Percentiles rank a stretch among this genome's conserved stretches.
These are phyloP conservation scores for Anomalospiza imberbis DNA, from an alignment of 2,797 vertebrate genomes.

Conservation along the genomic window DNA sequence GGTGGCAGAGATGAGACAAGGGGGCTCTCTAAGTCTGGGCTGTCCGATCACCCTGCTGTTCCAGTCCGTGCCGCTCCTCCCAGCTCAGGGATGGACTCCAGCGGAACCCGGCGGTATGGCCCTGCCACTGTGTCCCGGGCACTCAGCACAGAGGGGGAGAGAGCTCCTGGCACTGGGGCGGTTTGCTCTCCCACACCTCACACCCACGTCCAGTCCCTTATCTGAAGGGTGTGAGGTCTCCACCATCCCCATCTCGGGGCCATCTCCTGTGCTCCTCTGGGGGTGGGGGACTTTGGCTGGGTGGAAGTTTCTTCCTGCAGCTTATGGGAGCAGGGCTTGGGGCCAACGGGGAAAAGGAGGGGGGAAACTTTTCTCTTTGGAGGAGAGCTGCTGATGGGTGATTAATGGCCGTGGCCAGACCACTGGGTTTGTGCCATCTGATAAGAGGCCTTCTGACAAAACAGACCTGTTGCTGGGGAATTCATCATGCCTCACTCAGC, in stretches of 20 bases:
- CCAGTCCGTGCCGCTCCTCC: fast-evolving
- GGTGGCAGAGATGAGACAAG: background rate
- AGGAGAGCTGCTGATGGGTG: background rate
- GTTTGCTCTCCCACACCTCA: background rate
- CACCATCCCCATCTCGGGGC: background rate
- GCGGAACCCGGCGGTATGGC: background rate
- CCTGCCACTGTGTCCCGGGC: background rate
- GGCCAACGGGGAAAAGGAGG: background rate
- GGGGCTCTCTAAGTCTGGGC: fast-evolving
- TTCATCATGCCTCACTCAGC: slow-evolving; percentile 57
- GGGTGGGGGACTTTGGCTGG: background rate
- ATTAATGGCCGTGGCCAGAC: slow-evolving; percentile 25
- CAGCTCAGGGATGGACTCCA: background rate
- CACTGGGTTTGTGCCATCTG: slow-evolving; percentile 55
- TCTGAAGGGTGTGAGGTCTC: background rate
- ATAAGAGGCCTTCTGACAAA: slow-evolving; percentile 65
- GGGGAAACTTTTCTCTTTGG: background rate
- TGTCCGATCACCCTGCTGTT: fast-evolving
- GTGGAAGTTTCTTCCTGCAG: background rate
- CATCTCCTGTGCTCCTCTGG: background rate
- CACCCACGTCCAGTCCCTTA: background rate
- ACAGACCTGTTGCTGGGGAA: slow-evolving; percentile 62
- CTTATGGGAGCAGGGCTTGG: background rate
- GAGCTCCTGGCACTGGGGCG: background rate
- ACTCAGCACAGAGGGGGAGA: background rate